A percentile compares a stretch with the other conserved stretches of the same genome.
Evolutionary conservation across 2,888 invertebrate species (phyloP).

Genomic region (Ceramica pisi): DNA sequence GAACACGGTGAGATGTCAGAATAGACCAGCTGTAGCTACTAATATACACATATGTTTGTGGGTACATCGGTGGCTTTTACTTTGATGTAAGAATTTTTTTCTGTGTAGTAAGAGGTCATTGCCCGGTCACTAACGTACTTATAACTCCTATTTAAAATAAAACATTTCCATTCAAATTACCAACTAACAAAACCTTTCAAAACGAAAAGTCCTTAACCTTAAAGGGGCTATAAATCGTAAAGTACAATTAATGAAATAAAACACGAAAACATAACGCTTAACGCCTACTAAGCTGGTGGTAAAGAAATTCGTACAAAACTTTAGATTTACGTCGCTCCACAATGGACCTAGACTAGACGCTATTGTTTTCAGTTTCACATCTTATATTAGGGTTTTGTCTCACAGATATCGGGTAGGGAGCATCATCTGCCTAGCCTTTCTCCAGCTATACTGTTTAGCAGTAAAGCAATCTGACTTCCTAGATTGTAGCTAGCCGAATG

Average conservation of each 20-base stretch:
- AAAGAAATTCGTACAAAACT: constrained; percentile 27
- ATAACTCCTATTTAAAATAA: not conserved
- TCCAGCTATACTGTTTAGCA: no score
- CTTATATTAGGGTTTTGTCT: not conserved
- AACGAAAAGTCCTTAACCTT: constrained; percentile 20
- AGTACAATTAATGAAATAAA: constrained; percentile 22
- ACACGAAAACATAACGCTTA: constrained; percentile 12
- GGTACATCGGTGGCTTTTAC: no score
- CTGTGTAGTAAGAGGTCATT: not conserved
- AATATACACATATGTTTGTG: no score
- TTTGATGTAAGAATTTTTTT: not conserved
- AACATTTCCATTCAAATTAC: constrained; percentile 2
- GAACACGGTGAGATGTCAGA: no score
- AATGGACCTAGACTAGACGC: constrained; percentile 23
- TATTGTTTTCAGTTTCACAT: constrained; percentile 37
- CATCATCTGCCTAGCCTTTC: no score
- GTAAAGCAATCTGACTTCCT: no score
- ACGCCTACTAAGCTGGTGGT: constrained; percentile 16
- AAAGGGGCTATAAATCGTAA: constrained; percentile 9
- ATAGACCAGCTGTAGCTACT: no score
- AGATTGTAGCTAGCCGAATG: no score
- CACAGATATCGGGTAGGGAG: not conserved
- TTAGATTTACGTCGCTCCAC: constrained; percentile 35
- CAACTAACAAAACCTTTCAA: not conserved
- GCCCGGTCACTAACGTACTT: not conserved